Evolutionary conservation across 2,797 vertebrate genomes (phyloP).

Genomic region (Macrochelys suwanniensis): DNA sequence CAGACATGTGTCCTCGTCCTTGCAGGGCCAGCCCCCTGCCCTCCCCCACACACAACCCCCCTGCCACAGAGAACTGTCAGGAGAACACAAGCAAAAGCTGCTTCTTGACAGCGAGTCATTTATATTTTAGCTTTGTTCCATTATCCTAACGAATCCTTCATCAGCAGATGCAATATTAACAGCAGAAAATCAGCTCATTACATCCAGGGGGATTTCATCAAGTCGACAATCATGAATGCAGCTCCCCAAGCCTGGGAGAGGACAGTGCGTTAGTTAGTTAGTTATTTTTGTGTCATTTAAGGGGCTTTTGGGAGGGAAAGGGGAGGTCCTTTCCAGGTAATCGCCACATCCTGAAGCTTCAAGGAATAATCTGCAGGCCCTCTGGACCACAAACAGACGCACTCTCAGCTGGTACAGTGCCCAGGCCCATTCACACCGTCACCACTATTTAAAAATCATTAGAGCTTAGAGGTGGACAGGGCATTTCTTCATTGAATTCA

Average conservation of each 20-base stretch:
- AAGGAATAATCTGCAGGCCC: constrained; percentile 90
- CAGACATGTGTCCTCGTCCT: background rate
- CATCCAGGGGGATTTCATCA: constrained; percentile 99
- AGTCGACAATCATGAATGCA: constrained; percentile 98
- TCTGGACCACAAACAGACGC: constrained; percentile 79
- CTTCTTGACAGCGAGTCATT: constrained; percentile 99
- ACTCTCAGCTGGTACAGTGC: constrained; percentile 84
- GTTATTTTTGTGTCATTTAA: constrained; percentile 80
- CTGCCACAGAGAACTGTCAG: constrained; percentile 87
- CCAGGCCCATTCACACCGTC: constrained; percentile 90
- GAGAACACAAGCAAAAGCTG: constrained; percentile 99
- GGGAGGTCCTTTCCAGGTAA: constrained; percentile 89
- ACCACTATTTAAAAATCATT: constrained; percentile 77
- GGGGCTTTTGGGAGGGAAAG: background rate
- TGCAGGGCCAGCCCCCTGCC: background rate
- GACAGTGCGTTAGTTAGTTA: constrained; percentile 92
- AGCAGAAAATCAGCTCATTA: constrained; percentile 99
- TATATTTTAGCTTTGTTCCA: constrained; percentile 99
- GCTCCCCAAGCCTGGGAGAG: constrained; percentile 88
- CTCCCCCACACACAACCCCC: constrained; percentile 52
- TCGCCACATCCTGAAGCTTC: constrained; percentile 91
- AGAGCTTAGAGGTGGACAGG: constrained; percentile 33
- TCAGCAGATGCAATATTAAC: constrained; percentile 99
- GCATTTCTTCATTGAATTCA: background rate
- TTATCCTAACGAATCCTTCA: constrained; percentile 99